Conservation (phyloP, 2,113 vertebrate genomes). For the Acanthisitta chloris region DNA sequence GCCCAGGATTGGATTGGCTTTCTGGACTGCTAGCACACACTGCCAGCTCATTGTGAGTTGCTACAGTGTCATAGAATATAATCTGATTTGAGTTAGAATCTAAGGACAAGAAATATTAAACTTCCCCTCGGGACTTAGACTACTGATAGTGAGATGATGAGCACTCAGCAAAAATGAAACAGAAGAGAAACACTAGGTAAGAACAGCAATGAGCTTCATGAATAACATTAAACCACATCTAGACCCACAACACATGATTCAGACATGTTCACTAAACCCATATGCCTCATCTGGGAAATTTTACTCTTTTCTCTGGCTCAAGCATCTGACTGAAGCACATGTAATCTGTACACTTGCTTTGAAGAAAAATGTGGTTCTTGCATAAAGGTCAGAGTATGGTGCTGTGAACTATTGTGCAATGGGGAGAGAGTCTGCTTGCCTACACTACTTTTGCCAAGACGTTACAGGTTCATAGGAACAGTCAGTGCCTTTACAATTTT, state of each 20-base stretch:
- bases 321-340: neutral
- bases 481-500: conserved; percentile 24
- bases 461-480: conserved; percentile 8
- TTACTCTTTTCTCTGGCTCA: neutral
- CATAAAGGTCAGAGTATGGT: neutral
- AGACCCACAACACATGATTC: neutral
- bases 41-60: no score
- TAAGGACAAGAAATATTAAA: neutral
- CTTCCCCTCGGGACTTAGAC: neutral
- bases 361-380: neutral
- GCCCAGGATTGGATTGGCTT: no score
- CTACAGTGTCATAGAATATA: neutral
- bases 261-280: neutral
- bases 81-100: conserved; percentile 35
- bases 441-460: neutral
- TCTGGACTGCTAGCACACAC: no score
- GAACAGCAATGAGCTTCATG: neutral
- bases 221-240: neutral
- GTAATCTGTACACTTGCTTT: neutral
- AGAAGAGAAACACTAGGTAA: neutral
- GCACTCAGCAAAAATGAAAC: neutral
- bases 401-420: neutral
- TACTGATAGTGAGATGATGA: neutral
- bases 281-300: neutral
- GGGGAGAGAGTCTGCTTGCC: neutral